A percentile compares a stretch with the other conserved stretches of the same genome.
Conservation (phyloP, 2,888 invertebrate species). For the Gari tellinella region DNA sequence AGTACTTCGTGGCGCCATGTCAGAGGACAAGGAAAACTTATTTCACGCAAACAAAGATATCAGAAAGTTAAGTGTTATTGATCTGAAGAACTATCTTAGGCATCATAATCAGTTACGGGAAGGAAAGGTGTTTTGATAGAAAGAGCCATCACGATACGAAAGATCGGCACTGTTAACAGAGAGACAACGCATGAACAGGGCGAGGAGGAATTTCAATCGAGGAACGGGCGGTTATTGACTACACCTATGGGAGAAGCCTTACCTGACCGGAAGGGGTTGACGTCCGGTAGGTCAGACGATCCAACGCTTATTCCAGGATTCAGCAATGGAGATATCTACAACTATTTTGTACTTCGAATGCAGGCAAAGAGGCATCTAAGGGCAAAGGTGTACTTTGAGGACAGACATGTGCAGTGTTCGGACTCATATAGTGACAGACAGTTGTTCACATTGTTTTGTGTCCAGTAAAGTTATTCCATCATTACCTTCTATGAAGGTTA, state of each 20-base stretch:
- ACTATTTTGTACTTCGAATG: constrained; percentile 3
- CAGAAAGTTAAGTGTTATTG: background rate
- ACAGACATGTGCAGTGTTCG: constrained; percentile 6
- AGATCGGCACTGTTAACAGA: background rate
- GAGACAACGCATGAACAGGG: background rate
- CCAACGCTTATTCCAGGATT: background rate
- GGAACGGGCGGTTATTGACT: background rate
- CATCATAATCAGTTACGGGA: background rate
- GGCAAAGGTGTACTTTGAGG: too few species aligned
- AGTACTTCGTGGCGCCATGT: too few species aligned
- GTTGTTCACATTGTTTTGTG: constrained; percentile 22
- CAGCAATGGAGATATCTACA: background rate
- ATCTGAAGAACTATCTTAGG: background rate
- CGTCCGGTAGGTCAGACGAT: constrained; percentile 4
- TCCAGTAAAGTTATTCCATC: constrained; percentile 30
- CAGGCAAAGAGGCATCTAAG: constrained; percentile 11
- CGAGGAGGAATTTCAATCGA: background rate
- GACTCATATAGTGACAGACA: background rate
- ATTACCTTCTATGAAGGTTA: constrained; percentile 25
- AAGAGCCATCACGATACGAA: background rate
- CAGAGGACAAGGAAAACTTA: too few species aligned
- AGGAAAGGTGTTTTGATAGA: background rate
- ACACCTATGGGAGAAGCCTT: background rate
- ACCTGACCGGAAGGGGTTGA: constrained; percentile 4
- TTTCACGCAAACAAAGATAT: background rate